Conservation (phyloP, 2,888 invertebrate species). For the Dasysyrphus albostriatus region DNA sequence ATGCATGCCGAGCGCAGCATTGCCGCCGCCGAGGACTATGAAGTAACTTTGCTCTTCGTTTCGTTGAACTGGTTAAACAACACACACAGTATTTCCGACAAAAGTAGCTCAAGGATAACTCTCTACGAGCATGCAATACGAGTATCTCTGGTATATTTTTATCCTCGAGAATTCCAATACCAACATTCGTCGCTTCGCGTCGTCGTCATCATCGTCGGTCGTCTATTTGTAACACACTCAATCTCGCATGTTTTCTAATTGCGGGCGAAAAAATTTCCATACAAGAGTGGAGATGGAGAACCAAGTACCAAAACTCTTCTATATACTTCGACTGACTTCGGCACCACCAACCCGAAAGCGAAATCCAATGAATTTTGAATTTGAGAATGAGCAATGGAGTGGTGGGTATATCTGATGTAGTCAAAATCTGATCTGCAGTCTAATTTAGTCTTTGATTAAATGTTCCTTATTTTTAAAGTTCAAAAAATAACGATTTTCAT, state of each 20-base stretch:
- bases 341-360: not conserved
- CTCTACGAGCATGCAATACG: not conserved
- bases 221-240: conserved; percentile 35
- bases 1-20: not conserved
- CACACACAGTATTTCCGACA: conserved; percentile 9
- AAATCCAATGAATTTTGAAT: conserved; percentile 60
- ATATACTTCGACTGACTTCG: conserved; percentile 20
- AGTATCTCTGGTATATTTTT: conserved; percentile 16
- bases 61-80: conserved; percentile 40
- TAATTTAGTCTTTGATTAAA: not conserved
- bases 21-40: not conserved
- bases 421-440: not conserved
- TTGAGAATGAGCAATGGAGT: conserved; percentile 9
- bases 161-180: conserved; percentile 29
- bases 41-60: conserved; percentile 31
- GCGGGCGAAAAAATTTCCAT: conserved; percentile 37
- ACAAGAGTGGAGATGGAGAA: not conserved
- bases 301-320: conserved; percentile 28
- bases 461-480: no score
- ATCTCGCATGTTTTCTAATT: conserved; percentile 64
- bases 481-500: no score
- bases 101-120: conserved; percentile 52
- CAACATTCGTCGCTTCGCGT: conserved; percentile 34
- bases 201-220: conserved; percentile 1
- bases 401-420: not conserved